Conservation (phyloP, 2,888 invertebrate genomes). For the Coenonympha glycerion region DNA sequence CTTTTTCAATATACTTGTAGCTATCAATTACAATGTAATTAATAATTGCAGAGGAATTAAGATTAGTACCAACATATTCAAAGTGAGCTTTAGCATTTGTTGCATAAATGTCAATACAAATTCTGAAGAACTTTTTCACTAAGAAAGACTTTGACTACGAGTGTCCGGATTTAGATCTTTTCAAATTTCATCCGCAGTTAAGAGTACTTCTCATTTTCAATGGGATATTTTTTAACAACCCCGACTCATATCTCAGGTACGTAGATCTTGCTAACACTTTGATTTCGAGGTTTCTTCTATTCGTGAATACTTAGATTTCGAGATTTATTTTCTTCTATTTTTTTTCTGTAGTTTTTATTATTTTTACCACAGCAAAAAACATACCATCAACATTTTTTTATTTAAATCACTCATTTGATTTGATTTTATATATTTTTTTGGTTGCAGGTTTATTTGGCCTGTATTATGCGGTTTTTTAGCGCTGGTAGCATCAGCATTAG, state of each 20-base stretch:
- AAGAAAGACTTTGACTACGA: slow-evolving; percentile 43
- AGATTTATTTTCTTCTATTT: neutral
- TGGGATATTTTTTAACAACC: slow-evolving; percentile 49
- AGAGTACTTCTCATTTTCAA: slow-evolving; percentile 38
- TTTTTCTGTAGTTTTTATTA: neutral
- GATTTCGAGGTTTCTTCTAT: too few species aligned
- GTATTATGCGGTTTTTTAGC: slow-evolving; percentile 29
- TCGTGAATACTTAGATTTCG: too few species aligned
- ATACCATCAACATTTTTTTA: too few species aligned
- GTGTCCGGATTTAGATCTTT: slow-evolving; percentile 37
- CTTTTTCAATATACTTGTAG: too few species aligned
- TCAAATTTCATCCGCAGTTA: slow-evolving; percentile 52
- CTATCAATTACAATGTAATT: too few species aligned
- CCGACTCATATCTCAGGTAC: slow-evolving; percentile 44
- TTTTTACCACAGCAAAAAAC: too few species aligned
- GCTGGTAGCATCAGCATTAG: slow-evolving; percentile 31
- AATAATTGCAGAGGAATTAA: neutral
- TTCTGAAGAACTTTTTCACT: slow-evolving; percentile 34
- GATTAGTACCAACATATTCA: neutral
- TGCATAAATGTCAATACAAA: slow-evolving; percentile 1
- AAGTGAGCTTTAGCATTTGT: neutral
- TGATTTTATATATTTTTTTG: too few species aligned
- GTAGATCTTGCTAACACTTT: too few species aligned
- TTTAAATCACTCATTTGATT: too few species aligned
- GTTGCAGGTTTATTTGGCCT: slow-evolving; percentile 45